Percentiles rank a stretch among this genome's conserved stretches.
Conservation (phyloP, 2,888 invertebrate species). For the Agrotis segetum region DNA sequence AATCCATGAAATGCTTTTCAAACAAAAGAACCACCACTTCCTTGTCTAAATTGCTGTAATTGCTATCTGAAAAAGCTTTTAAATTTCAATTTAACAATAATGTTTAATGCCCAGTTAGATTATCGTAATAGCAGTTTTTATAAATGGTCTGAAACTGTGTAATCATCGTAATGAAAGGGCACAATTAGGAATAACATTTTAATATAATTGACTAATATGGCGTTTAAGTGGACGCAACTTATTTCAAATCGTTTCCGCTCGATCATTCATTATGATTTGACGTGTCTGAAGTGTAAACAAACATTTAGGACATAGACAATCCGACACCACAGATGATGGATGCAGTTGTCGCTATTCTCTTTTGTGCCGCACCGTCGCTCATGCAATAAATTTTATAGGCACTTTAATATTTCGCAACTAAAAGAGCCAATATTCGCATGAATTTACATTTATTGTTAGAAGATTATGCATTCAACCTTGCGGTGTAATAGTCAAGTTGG, state of each 20-base stretch:
- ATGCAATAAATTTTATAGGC: slow-evolving; percentile 62
- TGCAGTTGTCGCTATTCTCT: slow-evolving; percentile 52
- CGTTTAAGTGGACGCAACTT: slow-evolving; percentile 46
- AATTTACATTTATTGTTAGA: slow-evolving; percentile 62
- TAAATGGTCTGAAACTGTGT: slow-evolving; percentile 44
- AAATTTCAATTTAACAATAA: slow-evolving; percentile 42
- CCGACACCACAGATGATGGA: slow-evolving; percentile 53
- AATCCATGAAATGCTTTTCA: slow-evolving; percentile 43
- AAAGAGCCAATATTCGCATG: slow-evolving; percentile 60
- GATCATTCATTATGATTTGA: slow-evolving; percentile 73
- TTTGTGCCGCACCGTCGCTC: slow-evolving; percentile 44
- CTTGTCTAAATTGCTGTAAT: slow-evolving; percentile 49
- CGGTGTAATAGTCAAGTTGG: slow-evolving; percentile 57
- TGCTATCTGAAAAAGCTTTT: slow-evolving; percentile 52
- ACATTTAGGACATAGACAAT: slow-evolving; percentile 52
- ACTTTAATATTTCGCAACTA: slow-evolving; percentile 58
- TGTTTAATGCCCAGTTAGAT: slow-evolving; percentile 54
- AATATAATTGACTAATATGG: slow-evolving; percentile 64
- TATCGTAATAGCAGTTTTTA: slow-evolving; percentile 49
- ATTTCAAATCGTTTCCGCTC: slow-evolving; percentile 70
- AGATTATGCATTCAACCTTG: slow-evolving; percentile 59
- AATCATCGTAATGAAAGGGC: slow-evolving; percentile 53
- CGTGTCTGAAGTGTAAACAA: slow-evolving; percentile 48
- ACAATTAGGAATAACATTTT: slow-evolving; percentile 65
- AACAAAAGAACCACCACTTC: slow-evolving; percentile 47